Evolutionary conservation across 2,797 vertebrate species (phyloP).

Genomic region (Taenioides sp.): DNA sequence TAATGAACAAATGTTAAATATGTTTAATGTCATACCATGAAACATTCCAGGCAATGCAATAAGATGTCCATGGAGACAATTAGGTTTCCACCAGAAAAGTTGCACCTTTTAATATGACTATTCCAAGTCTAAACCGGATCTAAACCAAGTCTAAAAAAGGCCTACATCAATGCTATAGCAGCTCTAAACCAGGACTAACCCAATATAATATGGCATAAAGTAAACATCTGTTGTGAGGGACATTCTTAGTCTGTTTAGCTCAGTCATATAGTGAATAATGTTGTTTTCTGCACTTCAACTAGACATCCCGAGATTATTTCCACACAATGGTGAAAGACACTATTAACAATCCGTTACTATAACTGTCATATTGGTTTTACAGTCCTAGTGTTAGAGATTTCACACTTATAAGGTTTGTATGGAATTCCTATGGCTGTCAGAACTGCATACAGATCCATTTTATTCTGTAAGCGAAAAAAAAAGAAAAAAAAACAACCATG

Average conservation of each 20-base stretch:
- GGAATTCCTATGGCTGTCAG: conserved; percentile 5
- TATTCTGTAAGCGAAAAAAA: not conserved
- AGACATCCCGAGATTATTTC: not conserved
- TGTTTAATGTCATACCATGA: no score
- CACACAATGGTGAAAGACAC: not conserved
- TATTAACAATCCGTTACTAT: not conserved
- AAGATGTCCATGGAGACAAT: no score
- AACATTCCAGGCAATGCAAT: no score
- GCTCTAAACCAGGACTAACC: no score
- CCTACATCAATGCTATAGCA: no score
- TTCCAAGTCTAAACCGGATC: no score
- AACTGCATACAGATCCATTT: conserved; percentile 16
- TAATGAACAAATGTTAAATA: no score
- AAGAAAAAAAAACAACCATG: conserved; percentile 5
- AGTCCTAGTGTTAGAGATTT: not conserved
- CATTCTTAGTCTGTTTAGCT: not conserved
- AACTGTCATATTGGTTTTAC: not conserved
- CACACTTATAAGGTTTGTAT: not conserved
- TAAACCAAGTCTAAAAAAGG: no score
- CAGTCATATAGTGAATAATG: not conserved
- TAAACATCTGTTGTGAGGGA: not conserved
- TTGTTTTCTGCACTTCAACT: not conserved
- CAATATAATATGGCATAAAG: not conserved
- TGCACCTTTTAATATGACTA: no score
- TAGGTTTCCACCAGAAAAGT: no score